Evolutionary conservation across 2,113 vertebrate species (phyloP).

Genomic region (Ammodramus savannarum): DNA sequence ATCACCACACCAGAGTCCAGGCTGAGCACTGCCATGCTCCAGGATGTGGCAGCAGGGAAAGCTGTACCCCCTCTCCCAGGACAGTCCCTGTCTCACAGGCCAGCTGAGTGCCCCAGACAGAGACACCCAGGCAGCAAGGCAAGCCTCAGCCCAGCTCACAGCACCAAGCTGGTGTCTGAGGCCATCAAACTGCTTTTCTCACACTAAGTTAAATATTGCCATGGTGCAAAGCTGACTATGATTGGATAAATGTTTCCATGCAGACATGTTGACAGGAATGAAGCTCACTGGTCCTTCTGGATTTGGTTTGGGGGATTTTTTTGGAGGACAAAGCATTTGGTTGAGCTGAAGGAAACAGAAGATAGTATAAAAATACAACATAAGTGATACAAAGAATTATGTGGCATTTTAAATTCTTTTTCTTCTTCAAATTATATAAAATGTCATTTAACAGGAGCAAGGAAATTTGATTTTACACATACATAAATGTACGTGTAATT

Average conservation of each 20-base stretch:
- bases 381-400: neutral
- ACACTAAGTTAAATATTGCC: neutral
- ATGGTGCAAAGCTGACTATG: neutral
- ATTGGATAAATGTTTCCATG: neutral
- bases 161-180: neutral
- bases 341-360: neutral
- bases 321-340: neutral
- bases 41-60: rapidly evolving
- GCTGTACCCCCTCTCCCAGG: rapidly evolving
- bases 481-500: neutral
- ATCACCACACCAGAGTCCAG: neutral
- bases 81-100: neutral
- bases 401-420: neutral
- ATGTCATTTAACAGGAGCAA: neutral
- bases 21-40: neutral
- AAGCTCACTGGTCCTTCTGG: neutral
- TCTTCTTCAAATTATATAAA: neutral
- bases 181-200: neutral
- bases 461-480: constrained; percentile 5
- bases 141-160: neutral
- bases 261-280: neutral
- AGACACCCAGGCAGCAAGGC: neutral
- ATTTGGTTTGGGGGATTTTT: neutral
- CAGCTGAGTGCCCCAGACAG: rapidly evolving
- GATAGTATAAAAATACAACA: neutral